phyloP scores from a whole-genome alignment of 2,797 vertebrate genomes.

The Enteromius trimaculatus region DNA sequence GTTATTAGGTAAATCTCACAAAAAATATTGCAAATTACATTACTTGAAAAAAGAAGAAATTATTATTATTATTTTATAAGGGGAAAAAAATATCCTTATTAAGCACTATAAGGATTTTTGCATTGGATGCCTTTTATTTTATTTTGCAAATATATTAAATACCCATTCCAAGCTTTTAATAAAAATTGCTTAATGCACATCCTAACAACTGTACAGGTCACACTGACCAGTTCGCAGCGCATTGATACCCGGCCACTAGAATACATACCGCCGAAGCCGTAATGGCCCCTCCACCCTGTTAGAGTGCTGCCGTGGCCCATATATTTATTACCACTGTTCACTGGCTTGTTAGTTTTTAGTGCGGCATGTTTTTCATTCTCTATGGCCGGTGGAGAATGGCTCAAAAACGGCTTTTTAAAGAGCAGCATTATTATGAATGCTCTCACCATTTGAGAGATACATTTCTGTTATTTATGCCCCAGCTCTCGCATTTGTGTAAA shows the following conservation, averaged over 20 bases:
- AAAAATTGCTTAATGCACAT: background rate
- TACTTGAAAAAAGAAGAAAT: too few species aligned
- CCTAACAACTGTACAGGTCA: background rate
- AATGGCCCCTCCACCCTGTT: constrained; percentile 14
- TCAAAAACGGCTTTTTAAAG: constrained; percentile 67
- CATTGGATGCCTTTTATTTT: background rate
- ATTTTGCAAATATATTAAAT: background rate
- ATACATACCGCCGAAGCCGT: constrained; percentile 8
- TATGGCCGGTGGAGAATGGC: constrained; percentile 59
- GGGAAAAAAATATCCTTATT: background rate
- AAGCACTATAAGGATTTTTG: background rate
- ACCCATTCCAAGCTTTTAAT: background rate
- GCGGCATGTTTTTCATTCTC: constrained; percentile 60
- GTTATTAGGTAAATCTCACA: background rate
- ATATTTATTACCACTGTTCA: constrained; percentile 65
- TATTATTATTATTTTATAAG: background rate
- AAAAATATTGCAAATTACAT: background rate
- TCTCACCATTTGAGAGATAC: constrained; percentile 71
- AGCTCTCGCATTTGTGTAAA: constrained; percentile 87
- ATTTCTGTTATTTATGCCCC: constrained; percentile 81
- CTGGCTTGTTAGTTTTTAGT: constrained; percentile 69
- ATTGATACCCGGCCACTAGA: background rate
- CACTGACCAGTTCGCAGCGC: background rate
- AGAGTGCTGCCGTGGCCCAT: constrained; percentile 19
- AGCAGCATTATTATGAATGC: constrained; percentile 64